Conservation (phyloP, 2,113 vertebrate genomes). For the Phrynosoma platyrhinos region DNA sequence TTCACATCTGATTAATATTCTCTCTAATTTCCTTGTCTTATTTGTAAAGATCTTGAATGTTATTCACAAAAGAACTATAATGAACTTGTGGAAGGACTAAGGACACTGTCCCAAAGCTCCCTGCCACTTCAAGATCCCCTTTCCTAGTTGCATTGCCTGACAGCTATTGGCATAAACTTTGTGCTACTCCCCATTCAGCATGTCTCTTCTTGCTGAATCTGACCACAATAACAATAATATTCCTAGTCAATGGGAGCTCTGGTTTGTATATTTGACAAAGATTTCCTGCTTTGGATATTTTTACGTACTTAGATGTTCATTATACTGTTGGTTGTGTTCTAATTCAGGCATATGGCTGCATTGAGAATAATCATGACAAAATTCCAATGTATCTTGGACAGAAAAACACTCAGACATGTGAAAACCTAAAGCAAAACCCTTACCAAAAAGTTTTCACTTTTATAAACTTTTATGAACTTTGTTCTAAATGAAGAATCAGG, state of each 20-base stretch:
- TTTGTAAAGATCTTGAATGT: too few species aligned
- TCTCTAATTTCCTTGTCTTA: too few species aligned
- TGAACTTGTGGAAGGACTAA: too few species aligned
- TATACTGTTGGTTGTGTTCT: neutral
- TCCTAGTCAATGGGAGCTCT: neutral
- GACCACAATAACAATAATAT: neutral
- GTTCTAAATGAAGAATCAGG: constrained; percentile 21
- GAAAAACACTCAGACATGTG: constrained; percentile 1
- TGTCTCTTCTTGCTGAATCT: too few species aligned
- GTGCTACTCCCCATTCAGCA: neutral
- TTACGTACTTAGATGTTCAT: neutral
- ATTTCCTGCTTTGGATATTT: neutral
- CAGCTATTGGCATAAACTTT: too few species aligned
- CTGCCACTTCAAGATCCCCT: too few species aligned
- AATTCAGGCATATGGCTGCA: neutral
- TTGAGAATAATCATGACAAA: neutral
- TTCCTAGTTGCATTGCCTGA: too few species aligned
- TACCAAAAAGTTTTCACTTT: neutral
- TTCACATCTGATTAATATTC: too few species aligned
- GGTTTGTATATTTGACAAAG: neutral
- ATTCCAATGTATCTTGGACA: neutral
- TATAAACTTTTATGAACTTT: neutral
- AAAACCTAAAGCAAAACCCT: constrained; percentile 24
- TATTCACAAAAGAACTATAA: too few species aligned
- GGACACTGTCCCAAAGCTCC: too few species aligned